These are phyloP conservation scores for Bellardia pandia DNA, from an alignment of 2,888 invertebrate genomes.

Conservation along the genomic window DNA sequence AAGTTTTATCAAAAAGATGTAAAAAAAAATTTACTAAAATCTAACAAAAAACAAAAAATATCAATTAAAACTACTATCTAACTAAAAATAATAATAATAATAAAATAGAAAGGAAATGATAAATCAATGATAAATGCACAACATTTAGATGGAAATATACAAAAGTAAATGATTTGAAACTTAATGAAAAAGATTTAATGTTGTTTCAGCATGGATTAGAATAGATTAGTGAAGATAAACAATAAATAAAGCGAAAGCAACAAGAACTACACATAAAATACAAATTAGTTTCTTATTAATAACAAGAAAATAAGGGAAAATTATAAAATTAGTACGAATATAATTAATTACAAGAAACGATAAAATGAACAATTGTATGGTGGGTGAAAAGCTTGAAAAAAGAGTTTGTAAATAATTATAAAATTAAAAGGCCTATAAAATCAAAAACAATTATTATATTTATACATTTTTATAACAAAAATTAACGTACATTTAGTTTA, in stretches of 20 bases:
- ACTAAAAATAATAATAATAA: not conserved
- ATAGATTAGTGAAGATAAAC: constrained; percentile 37
- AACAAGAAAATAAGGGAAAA: not conserved
- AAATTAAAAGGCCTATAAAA: constrained; percentile 40
- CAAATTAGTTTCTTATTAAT: constrained; percentile 21
- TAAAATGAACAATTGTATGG: constrained; percentile 24
- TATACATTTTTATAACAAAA: constrained; percentile 16
- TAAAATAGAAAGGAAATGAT: constrained; percentile 29
- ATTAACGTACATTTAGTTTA: constrained; percentile 33
- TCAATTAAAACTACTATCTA: not conserved
- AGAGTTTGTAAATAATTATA: not conserved
- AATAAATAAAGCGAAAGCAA: constrained; percentile 58
- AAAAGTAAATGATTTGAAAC: constrained; percentile 17
- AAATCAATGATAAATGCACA: constrained; percentile 56
- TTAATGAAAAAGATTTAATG: constrained; percentile 10
- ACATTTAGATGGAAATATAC: constrained; percentile 55
- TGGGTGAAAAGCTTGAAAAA: constrained; percentile 36
- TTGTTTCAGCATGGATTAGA: not conserved
- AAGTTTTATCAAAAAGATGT: not conserved
- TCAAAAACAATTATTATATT: not conserved
- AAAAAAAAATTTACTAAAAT: not conserved
- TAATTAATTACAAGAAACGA: constrained; percentile 40
- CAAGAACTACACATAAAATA: constrained; percentile 47
- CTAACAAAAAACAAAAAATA: constrained; percentile 7
- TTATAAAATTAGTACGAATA: constrained; percentile 43